Evolutionary conservation across 1,140 invertebrate genomes (phyloP).

Genomic region (Stegodyphus mimosarum): DNA sequence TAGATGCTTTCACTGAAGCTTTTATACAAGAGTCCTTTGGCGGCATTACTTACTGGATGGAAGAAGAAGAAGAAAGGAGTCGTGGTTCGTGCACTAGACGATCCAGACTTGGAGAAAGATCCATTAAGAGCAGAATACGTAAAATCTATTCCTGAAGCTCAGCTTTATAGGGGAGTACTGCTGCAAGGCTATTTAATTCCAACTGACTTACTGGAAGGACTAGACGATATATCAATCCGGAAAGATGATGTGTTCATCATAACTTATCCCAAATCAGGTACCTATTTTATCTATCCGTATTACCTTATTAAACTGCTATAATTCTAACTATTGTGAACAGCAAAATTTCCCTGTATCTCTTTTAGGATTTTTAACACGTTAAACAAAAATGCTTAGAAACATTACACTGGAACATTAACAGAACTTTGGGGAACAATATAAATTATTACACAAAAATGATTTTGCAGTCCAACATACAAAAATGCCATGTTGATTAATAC

Average conservation of each 20-base stretch:
- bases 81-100: slow-evolving; percentile 11
- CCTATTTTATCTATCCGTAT: not conserved
- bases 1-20: slow-evolving; percentile 54
- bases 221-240: slow-evolving; percentile 61
- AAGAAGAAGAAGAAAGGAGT: not conserved
- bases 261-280: slow-evolving; percentile 68
- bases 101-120: slow-evolving; percentile 11
- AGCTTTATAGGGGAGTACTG: slow-evolving; percentile 55
- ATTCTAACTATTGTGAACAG: not conserved
- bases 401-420: too few relatives aligned
- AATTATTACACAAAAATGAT: too few relatives aligned
- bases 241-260: slow-evolving; percentile 68
- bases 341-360: too few relatives aligned
- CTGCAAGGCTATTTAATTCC: slow-evolving; percentile 63
- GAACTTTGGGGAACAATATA: too few relatives aligned
- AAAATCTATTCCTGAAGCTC: slow-evolving; percentile 59
- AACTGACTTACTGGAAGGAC: slow-evolving; percentile 44
- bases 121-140: slow-evolving; percentile 53
- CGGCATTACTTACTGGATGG: slow-evolving; percentile 21
- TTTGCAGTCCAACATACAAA: too few relatives aligned
- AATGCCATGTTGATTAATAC: too few relatives aligned
- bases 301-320: not conserved
- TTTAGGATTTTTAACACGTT: too few relatives aligned
- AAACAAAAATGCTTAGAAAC: too few relatives aligned
- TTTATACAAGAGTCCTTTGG: slow-evolving; percentile 40